Conservation (phyloP, 2,113 vertebrate genomes). For the Neotoma lepida region DNA sequence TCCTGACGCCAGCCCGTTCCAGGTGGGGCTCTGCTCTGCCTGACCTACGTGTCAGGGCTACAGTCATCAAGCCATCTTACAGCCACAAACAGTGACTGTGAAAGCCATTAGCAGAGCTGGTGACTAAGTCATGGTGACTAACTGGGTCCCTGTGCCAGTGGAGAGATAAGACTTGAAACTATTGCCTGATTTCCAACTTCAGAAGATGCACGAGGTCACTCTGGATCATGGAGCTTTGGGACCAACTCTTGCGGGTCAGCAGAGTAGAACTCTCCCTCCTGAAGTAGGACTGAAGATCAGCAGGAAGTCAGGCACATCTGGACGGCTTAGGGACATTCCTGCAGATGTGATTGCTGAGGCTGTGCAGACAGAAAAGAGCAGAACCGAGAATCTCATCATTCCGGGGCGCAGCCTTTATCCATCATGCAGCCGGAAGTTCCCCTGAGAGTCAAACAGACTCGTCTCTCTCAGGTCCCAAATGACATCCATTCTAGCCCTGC, state of each 20-base stretch:
- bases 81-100: background rate
- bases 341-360: background rate
- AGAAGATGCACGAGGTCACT: background rate
- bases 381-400: background rate
- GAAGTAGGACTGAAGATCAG: background rate
- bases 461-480: background rate
- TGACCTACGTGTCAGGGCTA: background rate
- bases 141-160: background rate
- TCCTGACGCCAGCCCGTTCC: background rate
- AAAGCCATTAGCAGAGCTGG: background rate
- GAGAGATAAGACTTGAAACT: background rate
- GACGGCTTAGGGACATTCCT: background rate
- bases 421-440: background rate
- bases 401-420: background rate
- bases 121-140: background rate
- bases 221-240: background rate
- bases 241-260: background rate
- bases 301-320: background rate
- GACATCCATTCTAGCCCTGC: no score
- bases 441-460: background rate
- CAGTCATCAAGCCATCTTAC: background rate
- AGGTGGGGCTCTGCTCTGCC: background rate
- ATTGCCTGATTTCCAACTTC: background rate
- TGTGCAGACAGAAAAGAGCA: conserved; percentile 3
- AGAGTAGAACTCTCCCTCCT: background rate